Evolutionary conservation across 2,888 invertebrate species (phyloP).

Genomic region (Meteorus cinctellus): DNA sequence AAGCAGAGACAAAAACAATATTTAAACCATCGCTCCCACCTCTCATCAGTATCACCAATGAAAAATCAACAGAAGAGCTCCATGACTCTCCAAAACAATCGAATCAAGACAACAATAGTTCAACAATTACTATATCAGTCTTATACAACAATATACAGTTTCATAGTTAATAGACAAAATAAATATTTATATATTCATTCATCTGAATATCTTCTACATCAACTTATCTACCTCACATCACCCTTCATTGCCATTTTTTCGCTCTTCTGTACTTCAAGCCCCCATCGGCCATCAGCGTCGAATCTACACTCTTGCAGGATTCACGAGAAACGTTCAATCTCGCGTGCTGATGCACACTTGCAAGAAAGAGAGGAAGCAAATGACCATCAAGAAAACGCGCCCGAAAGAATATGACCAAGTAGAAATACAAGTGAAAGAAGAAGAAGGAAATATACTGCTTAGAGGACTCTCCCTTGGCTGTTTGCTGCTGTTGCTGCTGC

Average conservation of each 20-base stretch:
- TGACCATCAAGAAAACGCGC: slow-evolving; percentile 27
- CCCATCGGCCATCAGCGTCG: not conserved
- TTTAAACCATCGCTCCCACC: not conserved
- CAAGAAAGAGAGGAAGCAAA: slow-evolving; percentile 43
- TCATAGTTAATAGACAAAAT: too few species aligned
- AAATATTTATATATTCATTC: too few species aligned
- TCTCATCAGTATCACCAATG: not conserved
- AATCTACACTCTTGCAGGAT: slow-evolving; percentile 17
- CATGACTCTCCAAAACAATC: too few species aligned
- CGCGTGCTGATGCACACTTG: slow-evolving; percentile 32
- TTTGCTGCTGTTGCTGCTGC: slow-evolving; percentile 9
- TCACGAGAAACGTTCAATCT: slow-evolving; percentile 45
- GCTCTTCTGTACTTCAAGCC: not conserved
- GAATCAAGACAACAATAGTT: too few species aligned
- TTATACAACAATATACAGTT: too few species aligned
- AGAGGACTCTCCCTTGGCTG: slow-evolving; percentile 11
- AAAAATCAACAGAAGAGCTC: not conserved
- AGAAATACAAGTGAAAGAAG: slow-evolving; percentile 38
- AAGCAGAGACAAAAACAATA: not conserved
- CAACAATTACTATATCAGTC: too few species aligned
- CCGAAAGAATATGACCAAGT: slow-evolving; percentile 37
- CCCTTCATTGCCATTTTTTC: not conserved
- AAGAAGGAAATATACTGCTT: slow-evolving; percentile 42
- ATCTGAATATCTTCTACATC: too few species aligned
- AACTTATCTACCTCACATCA: too few species aligned